Evolutionary conservation across 2,888 invertebrate genomes (phyloP).

Genomic region (Harmothoe impar): DNA sequence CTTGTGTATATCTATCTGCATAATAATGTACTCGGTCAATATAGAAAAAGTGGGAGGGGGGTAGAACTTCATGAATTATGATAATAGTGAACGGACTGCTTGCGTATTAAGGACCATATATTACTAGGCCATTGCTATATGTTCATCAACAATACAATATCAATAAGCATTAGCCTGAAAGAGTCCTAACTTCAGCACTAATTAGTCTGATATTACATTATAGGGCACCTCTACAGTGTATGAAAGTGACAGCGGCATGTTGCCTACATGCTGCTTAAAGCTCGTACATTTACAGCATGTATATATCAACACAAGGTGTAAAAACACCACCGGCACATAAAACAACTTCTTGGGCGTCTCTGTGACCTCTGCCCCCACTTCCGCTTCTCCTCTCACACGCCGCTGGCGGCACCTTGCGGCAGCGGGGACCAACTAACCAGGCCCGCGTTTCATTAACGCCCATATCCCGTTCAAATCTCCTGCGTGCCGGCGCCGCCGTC

Average conservation of each 20-base stretch:
- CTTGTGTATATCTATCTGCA: too few species aligned
- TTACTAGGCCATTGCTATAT: too few species aligned
- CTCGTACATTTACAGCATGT: background rate
- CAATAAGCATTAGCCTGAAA: too few species aligned
- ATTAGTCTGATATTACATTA: too few species aligned
- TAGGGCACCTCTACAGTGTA: too few species aligned
- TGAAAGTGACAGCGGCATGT: background rate
- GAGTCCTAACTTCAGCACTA: too few species aligned
- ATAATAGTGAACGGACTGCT: too few species aligned
- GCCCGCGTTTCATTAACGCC: conserved; percentile 55
- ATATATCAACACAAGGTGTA: conserved; percentile 11
- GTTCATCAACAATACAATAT: too few species aligned
- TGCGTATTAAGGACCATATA: too few species aligned
- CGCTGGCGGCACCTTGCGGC: background rate
- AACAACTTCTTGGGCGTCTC: background rate
- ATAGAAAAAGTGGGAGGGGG: too few species aligned
- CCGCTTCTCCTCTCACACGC: conserved; percentile 31
- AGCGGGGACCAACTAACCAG: background rate
- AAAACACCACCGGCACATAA: conserved; percentile 1
- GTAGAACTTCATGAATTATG: too few species aligned
- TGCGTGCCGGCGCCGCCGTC: conserved; percentile 33
- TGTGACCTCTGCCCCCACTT: background rate
- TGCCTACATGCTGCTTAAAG: background rate
- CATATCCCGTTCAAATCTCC: conserved; percentile 60
- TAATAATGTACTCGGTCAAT: too few species aligned